Percentiles rank a stretch among this genome's conserved stretches.
Conservation (phyloP, 2,113 vertebrate genomes). For the Turdus rufiventris region DNA sequence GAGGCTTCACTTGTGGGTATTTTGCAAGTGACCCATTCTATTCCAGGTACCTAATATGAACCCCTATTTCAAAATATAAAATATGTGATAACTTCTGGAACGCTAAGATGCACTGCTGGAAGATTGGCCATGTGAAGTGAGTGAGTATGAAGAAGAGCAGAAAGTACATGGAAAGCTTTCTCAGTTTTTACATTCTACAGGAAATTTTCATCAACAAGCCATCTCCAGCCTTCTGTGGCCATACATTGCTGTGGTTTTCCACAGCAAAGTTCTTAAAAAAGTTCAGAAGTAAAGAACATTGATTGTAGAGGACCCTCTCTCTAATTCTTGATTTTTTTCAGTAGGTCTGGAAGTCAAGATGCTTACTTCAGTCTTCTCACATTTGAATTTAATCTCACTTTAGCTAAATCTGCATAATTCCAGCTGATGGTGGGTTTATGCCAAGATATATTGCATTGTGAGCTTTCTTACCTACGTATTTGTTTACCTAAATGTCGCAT, state of each 20-base stretch:
- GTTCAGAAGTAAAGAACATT: background rate
- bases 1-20: background rate
- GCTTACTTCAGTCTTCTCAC: background rate
- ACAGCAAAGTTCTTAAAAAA: background rate
- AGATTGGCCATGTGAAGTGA: background rate
- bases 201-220: background rate
- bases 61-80: background rate
- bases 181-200: background rate
- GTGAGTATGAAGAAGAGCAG: background rate
- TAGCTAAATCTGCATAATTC: background rate
- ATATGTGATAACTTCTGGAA: background rate
- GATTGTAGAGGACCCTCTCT: background rate
- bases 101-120: background rate
- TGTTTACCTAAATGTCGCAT: background rate
- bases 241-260: background rate
- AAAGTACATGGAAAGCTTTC: background rate
- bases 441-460: slow-evolving; percentile 8
- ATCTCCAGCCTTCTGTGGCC: background rate
- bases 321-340: slow-evolving; percentile 8
- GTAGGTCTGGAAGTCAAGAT: background rate
- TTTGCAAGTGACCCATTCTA: background rate
- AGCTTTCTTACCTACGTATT: background rate
- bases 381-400: slow-evolving; percentile 13
- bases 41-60: background rate
- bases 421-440: slow-evolving; percentile 46